Conservation (phyloP, 2,888 invertebrate genomes). For the Eurois occulta region DNA sequence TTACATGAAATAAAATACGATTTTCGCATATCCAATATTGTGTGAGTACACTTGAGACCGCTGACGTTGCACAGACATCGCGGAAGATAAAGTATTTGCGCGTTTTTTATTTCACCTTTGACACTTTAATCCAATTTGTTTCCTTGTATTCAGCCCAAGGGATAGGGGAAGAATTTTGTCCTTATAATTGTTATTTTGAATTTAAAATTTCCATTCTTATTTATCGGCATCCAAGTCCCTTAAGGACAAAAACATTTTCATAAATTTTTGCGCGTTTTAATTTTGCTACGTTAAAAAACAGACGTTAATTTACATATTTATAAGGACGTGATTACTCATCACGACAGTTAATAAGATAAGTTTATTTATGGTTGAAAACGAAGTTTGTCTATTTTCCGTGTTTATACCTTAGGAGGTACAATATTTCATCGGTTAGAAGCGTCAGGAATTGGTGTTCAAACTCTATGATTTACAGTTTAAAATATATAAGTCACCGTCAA, state of each 20-base stretch:
- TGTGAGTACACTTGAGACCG: conserved; percentile 63
- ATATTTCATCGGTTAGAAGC: conserved; percentile 31
- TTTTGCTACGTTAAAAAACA: conserved; percentile 55
- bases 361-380: conserved; percentile 49
- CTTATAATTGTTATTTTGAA: conserved; percentile 89
- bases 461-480: conserved; percentile 36
- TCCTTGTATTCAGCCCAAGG: conserved; percentile 86
- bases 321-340: conserved; percentile 59
- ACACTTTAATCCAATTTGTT: conserved; percentile 91
- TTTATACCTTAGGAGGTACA: conserved; percentile 5
- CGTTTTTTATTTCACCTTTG: conserved; percentile 90
- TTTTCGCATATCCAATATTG: conserved; percentile 64
- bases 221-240: conserved; percentile 68
- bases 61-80: conserved; percentile 85
- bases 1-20: conserved; percentile 58
- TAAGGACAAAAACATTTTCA: conserved; percentile 63
- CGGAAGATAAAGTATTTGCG: conserved; percentile 82
- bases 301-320: conserved; percentile 65
- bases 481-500: conserved; percentile 40
- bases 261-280: conserved; percentile 68
- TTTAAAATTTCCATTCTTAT: conserved; percentile 81
- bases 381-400: conserved; percentile 21
- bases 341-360: conserved; percentile 53
- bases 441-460: conserved; percentile 44
- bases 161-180: conserved; percentile 85